phyloP scores from a whole-genome alignment of 1,140 invertebrate genomes.

The Drosophila sp. region DNA sequence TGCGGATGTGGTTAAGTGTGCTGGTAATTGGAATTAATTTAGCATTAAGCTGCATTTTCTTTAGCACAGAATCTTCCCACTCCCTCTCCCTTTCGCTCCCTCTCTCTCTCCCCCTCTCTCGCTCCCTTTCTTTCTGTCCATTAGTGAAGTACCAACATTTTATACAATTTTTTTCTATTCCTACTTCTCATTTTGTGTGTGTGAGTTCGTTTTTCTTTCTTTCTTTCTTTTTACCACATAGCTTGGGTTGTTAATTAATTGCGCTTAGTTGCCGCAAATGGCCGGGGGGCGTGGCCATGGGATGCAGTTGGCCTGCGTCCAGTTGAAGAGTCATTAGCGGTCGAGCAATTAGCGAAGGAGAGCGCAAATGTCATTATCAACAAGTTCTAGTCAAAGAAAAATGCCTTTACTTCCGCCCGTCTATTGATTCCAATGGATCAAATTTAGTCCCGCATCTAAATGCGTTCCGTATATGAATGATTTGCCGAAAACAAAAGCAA shows the following conservation, averaged over 20 bases:
- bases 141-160: constrained; percentile 73
- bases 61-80: constrained; percentile 58
- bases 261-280: constrained; percentile 73
- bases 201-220: not conserved
- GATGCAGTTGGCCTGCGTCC: constrained; percentile 53
- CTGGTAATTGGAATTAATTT: constrained; percentile 80
- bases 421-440: constrained; percentile 8
- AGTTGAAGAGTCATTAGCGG: constrained; percentile 37
- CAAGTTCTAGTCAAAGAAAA: constrained; percentile 1
- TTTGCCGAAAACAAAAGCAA: constrained; percentile 34
- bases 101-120: not conserved
- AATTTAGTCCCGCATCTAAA: constrained; percentile 10
- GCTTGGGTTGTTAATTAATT: constrained; percentile 68
- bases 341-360: constrained; percentile 29
- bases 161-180: constrained; percentile 79
- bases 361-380: constrained; percentile 2
- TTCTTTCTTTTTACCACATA: constrained; percentile 22
- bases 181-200: constrained; percentile 40
- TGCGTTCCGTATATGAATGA: not conserved
- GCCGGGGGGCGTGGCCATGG: constrained; percentile 17
- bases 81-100: not conserved
- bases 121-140: constrained; percentile 15
- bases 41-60: constrained; percentile 80
- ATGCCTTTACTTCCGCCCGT: not conserved
- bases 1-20: constrained; percentile 22